Conservation (phyloP, 2,888 invertebrate genomes). For the Harpalus rufipes region DNA sequence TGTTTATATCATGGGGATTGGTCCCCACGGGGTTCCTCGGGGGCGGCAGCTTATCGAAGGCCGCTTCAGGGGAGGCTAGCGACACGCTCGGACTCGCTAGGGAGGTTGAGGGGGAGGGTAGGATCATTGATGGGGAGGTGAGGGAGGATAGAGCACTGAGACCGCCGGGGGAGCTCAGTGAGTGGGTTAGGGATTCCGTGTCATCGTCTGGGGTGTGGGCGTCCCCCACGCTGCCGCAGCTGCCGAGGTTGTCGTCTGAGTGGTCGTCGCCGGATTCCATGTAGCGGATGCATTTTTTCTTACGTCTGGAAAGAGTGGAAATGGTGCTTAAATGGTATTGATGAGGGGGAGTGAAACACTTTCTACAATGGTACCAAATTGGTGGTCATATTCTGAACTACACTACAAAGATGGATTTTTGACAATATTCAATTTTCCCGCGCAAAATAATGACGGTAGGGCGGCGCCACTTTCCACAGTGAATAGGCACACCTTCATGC, state of each 20-base stretch:
- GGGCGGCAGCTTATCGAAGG: constrained; percentile 75
- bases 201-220: constrained; percentile 84
- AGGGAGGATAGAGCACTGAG: constrained; percentile 84
- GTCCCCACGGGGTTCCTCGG: constrained; percentile 91
- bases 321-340: no score
- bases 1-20: constrained; percentile 94
- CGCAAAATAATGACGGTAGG: no score
- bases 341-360: no score
- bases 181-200: constrained; percentile 83
- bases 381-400: no score
- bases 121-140: constrained; percentile 85
- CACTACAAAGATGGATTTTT: no score
- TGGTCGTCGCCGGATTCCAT: constrained; percentile 89
- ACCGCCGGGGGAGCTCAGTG: constrained; percentile 82
- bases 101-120: constrained; percentile 89
- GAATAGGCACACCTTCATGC: no score
- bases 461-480: no score
- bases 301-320: constrained; percentile 84
- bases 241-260: constrained; percentile 87
- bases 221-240: constrained; percentile 89
- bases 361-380: no score
- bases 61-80: constrained; percentile 75
- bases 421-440: no score
- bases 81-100: constrained; percentile 82
- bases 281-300: constrained; percentile 98